These are phyloP conservation scores for Dryococelus australis DNA, from an alignment of 2,888 invertebrate genomes.

Conservation along the genomic window DNA sequence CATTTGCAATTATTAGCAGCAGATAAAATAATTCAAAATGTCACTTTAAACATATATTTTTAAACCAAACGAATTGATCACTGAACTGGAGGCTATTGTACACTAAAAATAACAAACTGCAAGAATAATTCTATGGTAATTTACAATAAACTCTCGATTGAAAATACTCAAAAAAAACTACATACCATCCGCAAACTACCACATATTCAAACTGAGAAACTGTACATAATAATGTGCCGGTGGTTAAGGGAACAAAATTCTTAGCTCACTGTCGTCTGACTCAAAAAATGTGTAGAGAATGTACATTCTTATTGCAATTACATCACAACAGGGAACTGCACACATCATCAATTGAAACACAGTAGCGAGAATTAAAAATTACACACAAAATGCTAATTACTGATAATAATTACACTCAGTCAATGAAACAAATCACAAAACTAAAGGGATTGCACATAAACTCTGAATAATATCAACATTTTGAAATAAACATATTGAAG, in stretches of 20 bases:
- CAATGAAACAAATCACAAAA: neutral
- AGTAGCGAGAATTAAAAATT: neutral
- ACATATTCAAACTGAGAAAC: neutral
- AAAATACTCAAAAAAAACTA: too few species aligned
- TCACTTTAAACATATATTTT: too few species aligned
- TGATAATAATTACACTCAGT: neutral
- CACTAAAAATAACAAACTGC: too few species aligned
- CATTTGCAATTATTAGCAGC: too few species aligned
- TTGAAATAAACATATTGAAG: neutral
- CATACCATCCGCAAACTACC: neutral
- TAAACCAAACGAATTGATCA: too few species aligned
- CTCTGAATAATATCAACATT: conserved; percentile 16
- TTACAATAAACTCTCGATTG: too few species aligned
- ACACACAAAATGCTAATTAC: neutral
- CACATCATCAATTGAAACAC: neutral
- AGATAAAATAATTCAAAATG: too few species aligned
- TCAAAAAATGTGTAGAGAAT: too few species aligned
- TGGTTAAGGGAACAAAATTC: neutral
- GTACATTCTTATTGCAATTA: neutral
- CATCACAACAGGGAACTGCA: neutral
- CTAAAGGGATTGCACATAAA: neutral
- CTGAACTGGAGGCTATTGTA: too few species aligned
- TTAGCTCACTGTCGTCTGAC: neutral
- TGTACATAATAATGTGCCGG: neutral
- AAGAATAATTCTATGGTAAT: too few species aligned